Percentiles rank a stretch among this genome's conserved stretches.
These are phyloP conservation scores for Tetranychus cinnabarinus DNA, from an alignment of 1,140 invertebrate genomes.

Conservation along the genomic window DNA sequence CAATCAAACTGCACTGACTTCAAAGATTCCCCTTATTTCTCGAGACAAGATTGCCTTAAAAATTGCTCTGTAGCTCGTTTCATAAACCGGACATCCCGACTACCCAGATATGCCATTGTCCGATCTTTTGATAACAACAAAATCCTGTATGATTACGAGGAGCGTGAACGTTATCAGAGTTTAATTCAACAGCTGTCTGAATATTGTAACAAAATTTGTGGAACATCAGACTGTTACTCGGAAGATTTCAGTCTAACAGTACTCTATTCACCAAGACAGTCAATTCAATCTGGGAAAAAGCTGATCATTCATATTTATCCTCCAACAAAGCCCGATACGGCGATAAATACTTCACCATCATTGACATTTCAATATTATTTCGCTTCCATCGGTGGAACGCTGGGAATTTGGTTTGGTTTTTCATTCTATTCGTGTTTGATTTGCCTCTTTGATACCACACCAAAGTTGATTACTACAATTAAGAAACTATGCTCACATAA, in stretches of 20 bases:
- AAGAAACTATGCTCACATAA: background rate
- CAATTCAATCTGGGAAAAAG: background rate
- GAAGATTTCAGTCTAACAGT: background rate
- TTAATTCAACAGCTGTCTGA: background rate
- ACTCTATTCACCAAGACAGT: background rate
- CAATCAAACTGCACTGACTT: background rate
- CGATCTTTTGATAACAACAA: background rate
- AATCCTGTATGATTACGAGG: background rate
- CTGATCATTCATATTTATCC: background rate
- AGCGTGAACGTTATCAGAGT: background rate
- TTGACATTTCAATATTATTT: background rate
- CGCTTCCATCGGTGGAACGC: background rate
- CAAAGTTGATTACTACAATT: slow-evolving; percentile 2
- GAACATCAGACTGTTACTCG: background rate
- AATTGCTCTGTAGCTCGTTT: background rate
- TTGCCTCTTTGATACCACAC: background rate
- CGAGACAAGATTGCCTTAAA: background rate
- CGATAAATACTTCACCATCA: background rate
- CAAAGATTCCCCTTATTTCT: background rate
- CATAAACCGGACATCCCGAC: background rate
- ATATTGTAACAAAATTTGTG: background rate
- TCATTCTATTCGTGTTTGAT: background rate
- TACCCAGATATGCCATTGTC: background rate
- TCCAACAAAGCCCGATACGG: background rate
- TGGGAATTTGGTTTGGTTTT: background rate